phyloP scores from a whole-genome alignment of 1,140 invertebrate genomes.

The Drosophila nigrodunni region DNA sequence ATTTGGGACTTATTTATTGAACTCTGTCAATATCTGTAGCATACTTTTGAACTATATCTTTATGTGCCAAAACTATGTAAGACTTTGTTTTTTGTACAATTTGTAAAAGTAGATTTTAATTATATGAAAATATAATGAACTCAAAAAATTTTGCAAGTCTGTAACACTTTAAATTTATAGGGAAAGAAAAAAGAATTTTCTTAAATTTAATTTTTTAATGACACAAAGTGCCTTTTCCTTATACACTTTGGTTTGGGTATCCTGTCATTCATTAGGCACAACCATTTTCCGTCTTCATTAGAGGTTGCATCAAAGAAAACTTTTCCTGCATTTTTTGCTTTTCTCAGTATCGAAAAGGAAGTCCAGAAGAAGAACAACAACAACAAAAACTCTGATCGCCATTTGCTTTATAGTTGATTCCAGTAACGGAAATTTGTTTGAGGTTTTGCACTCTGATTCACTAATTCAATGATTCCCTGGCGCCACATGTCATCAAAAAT shows the following conservation, averaged over 20 bases:
- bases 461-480: conserved; percentile 35
- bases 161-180: background rate
- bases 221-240: conserved; percentile 49
- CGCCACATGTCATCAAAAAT: conserved; percentile 62
- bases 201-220: conserved; percentile 60
- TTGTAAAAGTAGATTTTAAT: too few species aligned
- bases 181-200: conserved; percentile 1
- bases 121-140: too few species aligned
- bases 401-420: conserved; percentile 26
- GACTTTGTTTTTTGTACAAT: too few species aligned
- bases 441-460: conserved; percentile 33
- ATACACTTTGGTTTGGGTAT: background rate
- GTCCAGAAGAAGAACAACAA: background rate
- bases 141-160: too few species aligned
- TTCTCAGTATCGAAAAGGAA: background rate
- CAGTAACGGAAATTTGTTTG: conserved; percentile 62
- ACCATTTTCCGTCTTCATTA: conserved; percentile 59
- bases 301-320: conserved; percentile 54
- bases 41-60: too few species aligned
- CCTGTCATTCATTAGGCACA: conserved; percentile 57
- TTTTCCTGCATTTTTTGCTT: conserved; percentile 27
- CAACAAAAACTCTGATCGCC: background rate
- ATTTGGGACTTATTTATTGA: too few species aligned
- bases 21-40: background rate
- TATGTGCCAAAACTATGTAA: too few species aligned